Conservation (phyloP, 2,797 vertebrate genomes). For the Brotula barbata region DNA sequence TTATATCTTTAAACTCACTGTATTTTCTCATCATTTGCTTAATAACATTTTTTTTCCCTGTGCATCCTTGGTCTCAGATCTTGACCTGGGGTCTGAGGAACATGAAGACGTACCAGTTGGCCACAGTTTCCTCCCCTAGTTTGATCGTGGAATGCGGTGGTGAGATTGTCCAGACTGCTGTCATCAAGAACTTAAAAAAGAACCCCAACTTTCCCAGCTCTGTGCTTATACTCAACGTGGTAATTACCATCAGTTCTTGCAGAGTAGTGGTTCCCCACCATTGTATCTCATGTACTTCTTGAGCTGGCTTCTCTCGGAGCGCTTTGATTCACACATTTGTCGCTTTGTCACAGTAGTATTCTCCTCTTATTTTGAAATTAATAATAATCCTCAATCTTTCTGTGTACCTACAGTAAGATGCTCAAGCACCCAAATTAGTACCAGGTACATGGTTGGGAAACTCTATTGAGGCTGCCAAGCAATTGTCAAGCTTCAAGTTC, state of each 20-base stretch:
- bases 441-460: too few species aligned
- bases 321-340: too few species aligned
- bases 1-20: neutral
- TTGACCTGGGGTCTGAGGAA: constrained; percentile 97
- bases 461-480: too few species aligned
- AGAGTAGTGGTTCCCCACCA: neutral
- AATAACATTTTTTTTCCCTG: neutral
- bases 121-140: constrained; percentile 88
- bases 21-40: neutral
- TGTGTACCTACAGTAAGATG: too few species aligned
- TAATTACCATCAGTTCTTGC: constrained; percentile 53
- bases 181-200: constrained; percentile 95
- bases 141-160: constrained; percentile 94
- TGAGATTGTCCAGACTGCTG: constrained; percentile 87
- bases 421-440: too few species aligned
- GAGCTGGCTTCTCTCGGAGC: too few species aligned
- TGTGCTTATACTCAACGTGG: constrained; percentile 95
- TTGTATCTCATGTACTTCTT: too few species aligned
- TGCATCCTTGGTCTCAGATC: constrained; percentile 76
- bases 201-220: constrained; percentile 94
- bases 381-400: too few species aligned
- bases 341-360: too few species aligned
- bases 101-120: constrained; percentile 95
- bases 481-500: neutral
- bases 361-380: too few species aligned